These are phyloP conservation scores for Dexiosoma caninum DNA, from an alignment of 2,888 invertebrate genomes.

Conservation along the genomic window DNA sequence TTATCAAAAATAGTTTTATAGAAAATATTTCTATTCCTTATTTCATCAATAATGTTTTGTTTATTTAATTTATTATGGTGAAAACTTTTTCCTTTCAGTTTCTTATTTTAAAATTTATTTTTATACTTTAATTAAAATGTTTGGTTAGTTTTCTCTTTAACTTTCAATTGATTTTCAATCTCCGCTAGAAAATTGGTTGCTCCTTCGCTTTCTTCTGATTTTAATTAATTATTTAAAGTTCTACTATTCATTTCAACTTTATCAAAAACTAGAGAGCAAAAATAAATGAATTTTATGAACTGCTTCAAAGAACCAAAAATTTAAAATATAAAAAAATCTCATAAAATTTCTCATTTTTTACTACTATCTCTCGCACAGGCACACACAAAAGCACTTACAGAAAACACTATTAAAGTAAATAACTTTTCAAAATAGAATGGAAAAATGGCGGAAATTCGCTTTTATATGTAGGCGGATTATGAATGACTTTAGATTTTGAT, in stretches of 20 bases:
- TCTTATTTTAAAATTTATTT: not conserved
- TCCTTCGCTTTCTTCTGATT: slow-evolving; percentile 1
- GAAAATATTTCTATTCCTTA: no score
- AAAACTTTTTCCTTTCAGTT: not conserved
- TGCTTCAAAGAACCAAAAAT: slow-evolving; percentile 23
- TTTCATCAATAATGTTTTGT: no score
- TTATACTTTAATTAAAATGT: slow-evolving; percentile 28
- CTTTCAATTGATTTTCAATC: slow-evolving; percentile 45
- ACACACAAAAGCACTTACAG: slow-evolving; percentile 4
- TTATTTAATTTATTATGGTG: no score
- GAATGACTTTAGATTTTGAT: not conserved
- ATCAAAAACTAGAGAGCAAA: slow-evolving; percentile 28
- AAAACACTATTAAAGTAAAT: slow-evolving; percentile 53
- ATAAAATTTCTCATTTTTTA: slow-evolving; percentile 44
- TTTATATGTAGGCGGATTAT: not conserved
- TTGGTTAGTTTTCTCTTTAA: slow-evolving; percentile 16
- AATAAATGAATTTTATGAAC: slow-evolving; percentile 59
- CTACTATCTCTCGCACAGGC: not conserved
- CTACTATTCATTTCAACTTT: slow-evolving; percentile 51
- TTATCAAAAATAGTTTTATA: no score
- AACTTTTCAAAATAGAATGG: slow-evolving; percentile 40
- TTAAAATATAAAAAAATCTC: slow-evolving; percentile 45
- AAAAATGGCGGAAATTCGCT: not conserved
- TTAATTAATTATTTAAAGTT: slow-evolving; percentile 60
- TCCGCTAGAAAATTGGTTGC: slow-evolving; percentile 9